phyloP scores from a whole-genome alignment of 2,113 vertebrate species.

The Eidolon helvum region DNA sequence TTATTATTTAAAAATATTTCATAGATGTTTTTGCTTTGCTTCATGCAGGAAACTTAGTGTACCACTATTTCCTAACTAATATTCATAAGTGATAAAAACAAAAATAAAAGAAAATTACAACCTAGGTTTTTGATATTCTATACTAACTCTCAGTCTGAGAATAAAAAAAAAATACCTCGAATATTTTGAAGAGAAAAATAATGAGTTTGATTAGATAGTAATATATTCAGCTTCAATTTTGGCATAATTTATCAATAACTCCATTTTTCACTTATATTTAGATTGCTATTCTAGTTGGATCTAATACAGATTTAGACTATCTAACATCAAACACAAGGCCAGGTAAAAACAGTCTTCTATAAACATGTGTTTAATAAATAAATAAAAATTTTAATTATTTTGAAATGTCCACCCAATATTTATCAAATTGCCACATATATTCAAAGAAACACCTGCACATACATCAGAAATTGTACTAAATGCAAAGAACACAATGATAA shows the following conservation, averaged over 20 bases:
- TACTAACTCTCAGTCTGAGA: neutral
- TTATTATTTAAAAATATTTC: neutral
- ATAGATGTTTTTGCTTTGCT: neutral
- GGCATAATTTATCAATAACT: neutral
- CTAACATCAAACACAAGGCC: neutral
- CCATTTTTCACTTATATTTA: neutral
- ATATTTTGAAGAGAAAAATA: neutral
- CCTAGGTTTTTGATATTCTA: neutral
- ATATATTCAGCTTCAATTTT: neutral
- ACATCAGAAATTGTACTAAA: neutral
- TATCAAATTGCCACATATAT: neutral
- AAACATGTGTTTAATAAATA: neutral
- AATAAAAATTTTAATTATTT: neutral
- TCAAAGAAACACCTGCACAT: neutral
- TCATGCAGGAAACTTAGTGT: neutral
- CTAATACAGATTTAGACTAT: neutral
- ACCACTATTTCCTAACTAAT: neutral
- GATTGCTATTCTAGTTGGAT: neutral
- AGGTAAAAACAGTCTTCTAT: neutral
- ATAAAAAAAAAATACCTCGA: neutral
- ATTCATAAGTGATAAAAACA: neutral
- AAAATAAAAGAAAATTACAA: neutral
- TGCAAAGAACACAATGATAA: neutral
- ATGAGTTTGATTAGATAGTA: neutral
- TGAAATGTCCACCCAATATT: neutral